Conservation (phyloP, 1,140 invertebrate species). For the Hylaeus volcanicus region DNA sequence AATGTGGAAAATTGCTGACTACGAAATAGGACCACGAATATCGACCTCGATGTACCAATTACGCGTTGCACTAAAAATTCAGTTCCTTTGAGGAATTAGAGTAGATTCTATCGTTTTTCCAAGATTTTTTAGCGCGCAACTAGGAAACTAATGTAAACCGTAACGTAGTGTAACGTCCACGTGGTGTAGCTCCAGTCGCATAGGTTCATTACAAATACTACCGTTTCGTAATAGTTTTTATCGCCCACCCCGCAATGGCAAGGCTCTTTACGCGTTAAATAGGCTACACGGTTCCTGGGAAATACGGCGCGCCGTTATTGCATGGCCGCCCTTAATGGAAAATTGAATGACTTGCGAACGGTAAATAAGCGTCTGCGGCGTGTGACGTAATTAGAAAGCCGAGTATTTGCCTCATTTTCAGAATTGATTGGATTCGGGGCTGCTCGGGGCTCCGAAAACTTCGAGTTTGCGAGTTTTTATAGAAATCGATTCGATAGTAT, state of each 20-base stretch:
- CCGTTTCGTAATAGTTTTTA: slow-evolving; percentile 15
- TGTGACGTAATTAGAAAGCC: slow-evolving; percentile 24
- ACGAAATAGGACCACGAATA: slow-evolving; percentile 4
- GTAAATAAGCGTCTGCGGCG: background rate
- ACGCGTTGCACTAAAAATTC: background rate
- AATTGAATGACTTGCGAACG: slow-evolving; percentile 25
- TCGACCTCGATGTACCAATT: slow-evolving; percentile 14
- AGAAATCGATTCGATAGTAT: too few species aligned
- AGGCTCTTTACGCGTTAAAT: background rate
- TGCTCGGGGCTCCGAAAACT: background rate
- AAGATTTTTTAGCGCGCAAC: too few species aligned
- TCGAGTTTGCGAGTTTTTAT: background rate
- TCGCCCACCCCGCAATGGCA: background rate
- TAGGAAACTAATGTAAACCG: background rate
- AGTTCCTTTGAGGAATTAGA: too few species aligned
- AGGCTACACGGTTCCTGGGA: slow-evolving; percentile 11
- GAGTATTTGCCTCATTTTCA: background rate
- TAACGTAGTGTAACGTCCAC: background rate
- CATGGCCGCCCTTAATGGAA: slow-evolving; percentile 9
- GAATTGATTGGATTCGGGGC: background rate
- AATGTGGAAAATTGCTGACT: background rate
- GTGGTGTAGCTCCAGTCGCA: background rate
- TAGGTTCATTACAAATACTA: slow-evolving; percentile 16
- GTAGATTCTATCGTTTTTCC: too few species aligned
- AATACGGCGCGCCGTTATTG: slow-evolving; percentile 17